A percentile compares a stretch with the other conserved stretches of the same genome.
Conservation (phyloP, 2,797 vertebrate species). For the Sparus aurata region DNA sequence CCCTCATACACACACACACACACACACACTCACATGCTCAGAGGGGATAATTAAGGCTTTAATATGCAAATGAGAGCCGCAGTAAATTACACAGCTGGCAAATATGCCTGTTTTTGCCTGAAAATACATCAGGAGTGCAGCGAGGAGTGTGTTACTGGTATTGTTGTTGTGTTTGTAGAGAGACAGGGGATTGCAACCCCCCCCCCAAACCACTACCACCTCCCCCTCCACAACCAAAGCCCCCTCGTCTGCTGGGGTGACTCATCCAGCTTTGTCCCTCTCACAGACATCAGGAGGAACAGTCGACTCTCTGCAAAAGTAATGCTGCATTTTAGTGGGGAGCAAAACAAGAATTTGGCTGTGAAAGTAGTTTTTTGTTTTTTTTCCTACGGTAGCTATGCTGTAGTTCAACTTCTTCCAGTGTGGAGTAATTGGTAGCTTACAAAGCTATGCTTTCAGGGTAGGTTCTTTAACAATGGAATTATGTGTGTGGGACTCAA, state of each 20-base stretch:
- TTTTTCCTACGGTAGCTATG: neutral
- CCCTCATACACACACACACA: conserved; percentile 34
- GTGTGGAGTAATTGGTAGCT: conserved; percentile 33
- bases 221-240: conserved; percentile 32
- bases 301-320: conserved; percentile 34
- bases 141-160: conserved; percentile 79
- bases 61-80: conserved; percentile 98
- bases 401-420: conserved; percentile 27
- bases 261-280: conserved; percentile 63
- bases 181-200: conserved; percentile 71
- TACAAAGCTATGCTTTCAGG: conserved; percentile 43
- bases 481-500: no score
- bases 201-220: neutral
- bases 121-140: conserved; percentile 87
- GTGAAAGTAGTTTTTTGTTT: neutral
- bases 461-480: neutral
- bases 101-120: conserved; percentile 96
- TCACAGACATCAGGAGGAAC: conserved; percentile 57
- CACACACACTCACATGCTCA: conserved; percentile 82
- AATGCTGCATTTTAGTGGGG: conserved; percentile 34
- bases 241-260: conserved; percentile 41
- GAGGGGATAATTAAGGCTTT: conserved; percentile 99
- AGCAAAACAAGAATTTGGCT: conserved; percentile 21
- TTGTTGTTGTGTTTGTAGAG: conserved; percentile 80
- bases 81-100: conserved; percentile 99